phyloP scores from a whole-genome alignment of 1,140 invertebrate species.

The Macrosteles quadrilineatus region DNA sequence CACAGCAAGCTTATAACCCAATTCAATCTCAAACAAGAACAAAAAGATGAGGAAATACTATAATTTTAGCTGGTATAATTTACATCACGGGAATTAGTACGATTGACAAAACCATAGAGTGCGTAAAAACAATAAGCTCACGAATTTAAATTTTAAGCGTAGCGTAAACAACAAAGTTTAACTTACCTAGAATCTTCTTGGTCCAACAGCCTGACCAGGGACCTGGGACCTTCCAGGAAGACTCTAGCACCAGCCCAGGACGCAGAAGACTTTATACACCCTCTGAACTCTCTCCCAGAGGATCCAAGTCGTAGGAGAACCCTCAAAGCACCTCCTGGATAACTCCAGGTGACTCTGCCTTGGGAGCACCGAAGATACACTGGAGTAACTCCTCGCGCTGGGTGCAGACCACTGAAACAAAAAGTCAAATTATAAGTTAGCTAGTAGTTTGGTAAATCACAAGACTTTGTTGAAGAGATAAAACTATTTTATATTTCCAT shows the following conservation, averaged over 20 bases:
- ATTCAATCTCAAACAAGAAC: too few relatives aligned
- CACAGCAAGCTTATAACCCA: too few relatives aligned
- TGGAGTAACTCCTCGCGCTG: conserved; percentile 66
- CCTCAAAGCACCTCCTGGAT: conserved; percentile 71
- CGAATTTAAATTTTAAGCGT: too few relatives aligned
- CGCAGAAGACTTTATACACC: conserved; percentile 63
- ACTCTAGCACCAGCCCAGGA: conserved; percentile 60
- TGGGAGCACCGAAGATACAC: conserved; percentile 75
- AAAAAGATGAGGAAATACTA: too few relatives aligned
- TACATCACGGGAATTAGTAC: too few relatives aligned
- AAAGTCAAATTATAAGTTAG: conserved; percentile 30
- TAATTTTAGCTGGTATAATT: too few relatives aligned
- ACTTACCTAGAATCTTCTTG: conserved; percentile 4
- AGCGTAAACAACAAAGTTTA: too few relatives aligned
- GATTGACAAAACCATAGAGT: too few relatives aligned
- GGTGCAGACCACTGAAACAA: conserved; percentile 57
- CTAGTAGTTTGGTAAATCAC: too few relatives aligned
- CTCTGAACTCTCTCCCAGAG: conserved; percentile 63
- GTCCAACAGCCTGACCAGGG: conserved; percentile 58
- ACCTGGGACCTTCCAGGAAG: conserved; percentile 67
- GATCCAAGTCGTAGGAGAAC: conserved; percentile 64
- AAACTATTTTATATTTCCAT: too few relatives aligned
- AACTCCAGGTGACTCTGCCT: conserved; percentile 70
- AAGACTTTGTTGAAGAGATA: too few relatives aligned
- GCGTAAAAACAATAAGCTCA: too few relatives aligned